A percentile compares a stretch with the other conserved stretches of the same genome.
These are phyloP conservation scores for Parotocinclus haroldoi DNA, from an alignment of 2,797 vertebrate species.

Conservation along the genomic window DNA sequence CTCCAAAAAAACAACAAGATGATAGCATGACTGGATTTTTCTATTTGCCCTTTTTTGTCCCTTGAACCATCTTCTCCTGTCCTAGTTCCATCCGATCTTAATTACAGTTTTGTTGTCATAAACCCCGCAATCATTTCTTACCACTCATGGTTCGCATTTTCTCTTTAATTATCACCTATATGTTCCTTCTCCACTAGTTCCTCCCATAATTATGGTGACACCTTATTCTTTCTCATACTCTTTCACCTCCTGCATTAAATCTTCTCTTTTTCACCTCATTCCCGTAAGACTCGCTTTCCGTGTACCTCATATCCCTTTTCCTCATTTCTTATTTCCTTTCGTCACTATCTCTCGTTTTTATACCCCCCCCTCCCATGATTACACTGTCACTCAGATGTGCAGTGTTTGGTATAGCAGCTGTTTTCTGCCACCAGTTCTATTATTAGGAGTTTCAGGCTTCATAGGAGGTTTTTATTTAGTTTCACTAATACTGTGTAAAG, in stretches of 20 bases:
- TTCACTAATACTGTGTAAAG: too few relatives aligned
- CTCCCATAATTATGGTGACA: too few relatives aligned
- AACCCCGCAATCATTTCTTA: slow-evolving; percentile 58
- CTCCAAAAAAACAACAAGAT: too few relatives aligned
- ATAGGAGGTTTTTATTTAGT: slow-evolving; percentile 56
- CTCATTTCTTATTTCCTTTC: slow-evolving; percentile 31
- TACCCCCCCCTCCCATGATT: slow-evolving; percentile 56
- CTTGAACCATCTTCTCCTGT: slow-evolving; percentile 5
- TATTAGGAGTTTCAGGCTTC: slow-evolving; percentile 66
- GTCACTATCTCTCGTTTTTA: slow-evolving; percentile 25
- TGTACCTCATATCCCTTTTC: not conserved
- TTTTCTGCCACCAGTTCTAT: slow-evolving; percentile 70
- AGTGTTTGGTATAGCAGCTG: slow-evolving; percentile 71
- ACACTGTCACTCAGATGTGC: slow-evolving; percentile 66
- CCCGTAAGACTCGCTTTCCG: not conserved
- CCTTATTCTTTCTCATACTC: too few relatives aligned
- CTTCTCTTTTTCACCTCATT: slow-evolving; percentile 2
- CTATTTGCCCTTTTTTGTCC: too few relatives aligned
- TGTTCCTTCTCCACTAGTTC: too few relatives aligned
- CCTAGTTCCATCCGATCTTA: slow-evolving; percentile 63
- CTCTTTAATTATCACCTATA: not conserved
- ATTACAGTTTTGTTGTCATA: slow-evolving; percentile 62
- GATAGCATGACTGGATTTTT: too few relatives aligned
- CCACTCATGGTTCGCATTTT: slow-evolving; percentile 55
- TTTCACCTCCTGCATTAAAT: slow-evolving; percentile 4